Evolutionary conservation across 37 sponge, comb jelly and placozoan genomes (phyloP).

Genomic region (Haliclona indistincta): DNA sequence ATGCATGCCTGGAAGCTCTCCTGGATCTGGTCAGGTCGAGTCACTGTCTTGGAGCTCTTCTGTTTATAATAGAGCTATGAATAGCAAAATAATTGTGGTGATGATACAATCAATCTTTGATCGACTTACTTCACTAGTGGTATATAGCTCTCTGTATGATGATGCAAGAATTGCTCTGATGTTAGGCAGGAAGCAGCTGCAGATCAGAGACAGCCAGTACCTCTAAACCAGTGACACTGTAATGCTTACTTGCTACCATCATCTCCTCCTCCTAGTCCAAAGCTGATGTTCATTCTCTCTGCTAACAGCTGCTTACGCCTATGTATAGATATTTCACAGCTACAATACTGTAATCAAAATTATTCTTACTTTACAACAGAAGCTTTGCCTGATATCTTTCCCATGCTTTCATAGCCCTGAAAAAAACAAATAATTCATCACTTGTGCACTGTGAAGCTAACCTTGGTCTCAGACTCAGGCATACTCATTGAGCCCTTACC

Average conservation of each 20-base stretch:
- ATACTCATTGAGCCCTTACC: too few relatives aligned
- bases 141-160: slow-evolving; percentile 36
- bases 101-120: not conserved
- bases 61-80: slow-evolving; percentile 41
- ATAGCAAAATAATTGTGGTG: not conserved
- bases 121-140: slow-evolving; percentile 34
- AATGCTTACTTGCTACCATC: slow-evolving; percentile 49
- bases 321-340: too few relatives aligned
- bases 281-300: slow-evolving; percentile 56
- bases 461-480: too few relatives aligned
- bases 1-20: slow-evolving; percentile 65
- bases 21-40: slow-evolving; percentile 24
- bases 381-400: too few relatives aligned
- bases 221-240: not conserved
- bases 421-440: too few relatives aligned
- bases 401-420: too few relatives aligned
- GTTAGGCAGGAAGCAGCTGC: slow-evolving; percentile 61
- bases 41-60: slow-evolving; percentile 12
- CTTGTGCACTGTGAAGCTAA: too few relatives aligned
- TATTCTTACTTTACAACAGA: too few relatives aligned
- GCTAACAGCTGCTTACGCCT: slow-evolving; percentile 20
- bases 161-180: slow-evolving; percentile 46
- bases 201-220: not conserved
- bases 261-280: slow-evolving; percentile 66
- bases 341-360: too few relatives aligned